Conservation (phyloP, 2,113 vertebrate genomes). For the Balaeniceps rex region DNA sequence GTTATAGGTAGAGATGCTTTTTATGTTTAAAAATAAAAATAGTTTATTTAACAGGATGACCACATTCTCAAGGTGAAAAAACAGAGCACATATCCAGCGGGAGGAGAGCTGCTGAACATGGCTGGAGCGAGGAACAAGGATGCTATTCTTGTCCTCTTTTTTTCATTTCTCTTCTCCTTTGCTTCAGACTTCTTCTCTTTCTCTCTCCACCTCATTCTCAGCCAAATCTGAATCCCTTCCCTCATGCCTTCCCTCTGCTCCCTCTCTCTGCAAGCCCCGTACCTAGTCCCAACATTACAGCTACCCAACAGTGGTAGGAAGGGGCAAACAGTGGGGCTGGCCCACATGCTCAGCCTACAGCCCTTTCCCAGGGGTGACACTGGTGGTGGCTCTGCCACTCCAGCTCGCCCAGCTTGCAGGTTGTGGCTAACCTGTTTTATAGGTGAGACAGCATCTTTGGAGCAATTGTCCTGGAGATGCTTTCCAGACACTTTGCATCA, state of each 20-base stretch:
- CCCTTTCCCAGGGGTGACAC: accelerated
- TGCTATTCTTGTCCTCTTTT: not conserved
- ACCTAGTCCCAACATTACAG: not conserved
- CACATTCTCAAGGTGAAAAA: not conserved
- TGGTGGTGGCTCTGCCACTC: not conserved
- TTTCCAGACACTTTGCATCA: not conserved
- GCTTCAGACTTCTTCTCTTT: not conserved
- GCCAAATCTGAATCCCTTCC: not conserved
- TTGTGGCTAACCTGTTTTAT: not conserved
- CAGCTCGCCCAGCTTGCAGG: not conserved
- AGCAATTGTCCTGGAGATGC: not conserved
- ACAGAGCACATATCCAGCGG: accelerated
- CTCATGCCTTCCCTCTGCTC: not conserved
- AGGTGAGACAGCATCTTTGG: not conserved
- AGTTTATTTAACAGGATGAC: not conserved
- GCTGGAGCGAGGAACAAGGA: not conserved
- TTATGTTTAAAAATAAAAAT: not conserved
- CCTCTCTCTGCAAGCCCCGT: not conserved
- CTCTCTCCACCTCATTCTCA: not conserved
- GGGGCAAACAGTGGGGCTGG: not conserved
- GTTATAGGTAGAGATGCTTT: not conserved
- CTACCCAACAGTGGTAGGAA: not conserved
- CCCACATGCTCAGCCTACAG: accelerated
- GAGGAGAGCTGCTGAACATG: not conserved
- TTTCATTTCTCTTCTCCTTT: not conserved